These are phyloP conservation scores for Drosophila mojavensis DNA, from an alignment of 1,140 invertebrate genomes.

Conservation along the genomic window DNA sequence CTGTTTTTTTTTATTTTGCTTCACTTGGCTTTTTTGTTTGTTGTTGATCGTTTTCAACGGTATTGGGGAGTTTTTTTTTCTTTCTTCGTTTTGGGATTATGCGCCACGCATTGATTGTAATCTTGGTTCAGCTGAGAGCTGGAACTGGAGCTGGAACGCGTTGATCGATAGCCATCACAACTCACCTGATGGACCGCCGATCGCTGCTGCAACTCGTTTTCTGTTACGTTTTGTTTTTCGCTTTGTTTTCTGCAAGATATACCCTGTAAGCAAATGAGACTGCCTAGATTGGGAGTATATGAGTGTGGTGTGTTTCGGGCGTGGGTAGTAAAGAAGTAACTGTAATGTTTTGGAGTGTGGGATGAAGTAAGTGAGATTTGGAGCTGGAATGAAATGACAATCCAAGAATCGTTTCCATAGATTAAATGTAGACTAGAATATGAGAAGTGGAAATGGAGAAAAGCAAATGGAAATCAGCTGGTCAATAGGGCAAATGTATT, in stretches of 20 bases:
- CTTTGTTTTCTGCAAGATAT: constrained; percentile 2
- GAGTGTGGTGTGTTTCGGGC: too few species aligned
- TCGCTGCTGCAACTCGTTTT: constrained; percentile 66
- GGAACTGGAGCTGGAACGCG: constrained; percentile 18
- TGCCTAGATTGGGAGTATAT: background rate
- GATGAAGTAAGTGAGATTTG: too few species aligned
- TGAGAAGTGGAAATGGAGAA: too few species aligned
- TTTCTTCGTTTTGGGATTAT: constrained; percentile 30
- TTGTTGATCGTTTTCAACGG: constrained; percentile 20
- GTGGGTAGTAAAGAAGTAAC: too few species aligned
- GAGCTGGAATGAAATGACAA: too few species aligned
- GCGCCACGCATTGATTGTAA: constrained; percentile 48
- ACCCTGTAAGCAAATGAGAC: background rate
- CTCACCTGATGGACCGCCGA: constrained; percentile 53
- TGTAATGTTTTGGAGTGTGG: too few species aligned
- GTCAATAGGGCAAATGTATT: too few species aligned
- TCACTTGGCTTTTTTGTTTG: constrained; percentile 20
- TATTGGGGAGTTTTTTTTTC: constrained; percentile 1
- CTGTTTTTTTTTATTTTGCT: background rate
- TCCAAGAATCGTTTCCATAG: too few species aligned
- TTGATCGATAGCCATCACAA: constrained; percentile 80
- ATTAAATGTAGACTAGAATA: too few species aligned
- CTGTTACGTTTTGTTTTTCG: constrained; percentile 32
- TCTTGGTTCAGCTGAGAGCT: constrained; percentile 20
- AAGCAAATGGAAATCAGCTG: too few species aligned